Conservation (phyloP, 2,113 vertebrate genomes). For the Chaetodon auriga region DNA sequence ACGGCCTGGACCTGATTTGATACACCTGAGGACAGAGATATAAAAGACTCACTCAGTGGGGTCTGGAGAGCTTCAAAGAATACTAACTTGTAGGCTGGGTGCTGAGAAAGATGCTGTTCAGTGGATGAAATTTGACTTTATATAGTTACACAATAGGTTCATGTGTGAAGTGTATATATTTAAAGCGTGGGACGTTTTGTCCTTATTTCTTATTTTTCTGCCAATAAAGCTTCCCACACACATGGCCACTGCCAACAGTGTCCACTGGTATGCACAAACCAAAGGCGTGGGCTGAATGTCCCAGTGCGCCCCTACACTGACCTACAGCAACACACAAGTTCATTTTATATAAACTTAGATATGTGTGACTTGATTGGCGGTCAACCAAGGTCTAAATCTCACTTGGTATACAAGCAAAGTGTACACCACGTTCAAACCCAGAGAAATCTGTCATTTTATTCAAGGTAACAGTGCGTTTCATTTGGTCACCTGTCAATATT, state of each 20-base stretch:
- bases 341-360: neutral
- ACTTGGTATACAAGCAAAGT: neutral
- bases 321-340: neutral
- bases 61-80: neutral
- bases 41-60: neutral
- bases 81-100: neutral
- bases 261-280: constrained; percentile 12
- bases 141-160: neutral
- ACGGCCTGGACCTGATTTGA: constrained; percentile 87
- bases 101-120: neutral
- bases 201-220: neutral
- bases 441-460: too few relatives aligned
- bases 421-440: too few relatives aligned
- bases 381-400: too few relatives aligned
- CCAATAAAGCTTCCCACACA: constrained; percentile 23
- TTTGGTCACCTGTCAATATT: too few relatives aligned
- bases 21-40: constrained; percentile 81
- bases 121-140: neutral
- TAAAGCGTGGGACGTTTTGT: neutral
- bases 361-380: neutral
- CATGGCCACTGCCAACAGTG: constrained; percentile 4
- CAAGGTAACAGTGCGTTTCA: too few relatives aligned
- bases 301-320: constrained; percentile 2
- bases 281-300: constrained; percentile 7
- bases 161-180: neutral